These are phyloP conservation scores for Noctua pronuba DNA, from an alignment of 2,888 invertebrate species.

Conservation along the genomic window DNA sequence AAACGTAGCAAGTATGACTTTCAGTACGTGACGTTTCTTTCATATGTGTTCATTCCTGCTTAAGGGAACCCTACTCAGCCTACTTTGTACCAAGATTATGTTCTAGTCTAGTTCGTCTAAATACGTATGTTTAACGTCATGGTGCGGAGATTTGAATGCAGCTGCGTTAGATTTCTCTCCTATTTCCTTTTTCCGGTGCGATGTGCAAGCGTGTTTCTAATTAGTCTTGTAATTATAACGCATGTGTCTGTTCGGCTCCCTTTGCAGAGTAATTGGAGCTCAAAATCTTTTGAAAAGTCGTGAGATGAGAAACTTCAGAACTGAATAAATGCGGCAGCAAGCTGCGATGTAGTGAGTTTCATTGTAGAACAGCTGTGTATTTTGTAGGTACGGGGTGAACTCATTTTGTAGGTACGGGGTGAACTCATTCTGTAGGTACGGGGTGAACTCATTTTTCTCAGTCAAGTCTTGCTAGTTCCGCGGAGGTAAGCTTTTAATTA, in stretches of 20 bases:
- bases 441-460: constrained; percentile 40
- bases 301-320: constrained; percentile 39
- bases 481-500: constrained; percentile 53
- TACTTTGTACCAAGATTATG: not conserved
- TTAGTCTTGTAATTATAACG: constrained; percentile 57
- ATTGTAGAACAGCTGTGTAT: constrained; percentile 21
- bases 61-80: not conserved
- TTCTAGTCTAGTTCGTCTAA: not conserved
- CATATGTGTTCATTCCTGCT: not conserved
- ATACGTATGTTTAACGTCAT: not conserved
- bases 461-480: constrained; percentile 27
- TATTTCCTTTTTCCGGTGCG: constrained; percentile 15
- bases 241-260: constrained; percentile 44
- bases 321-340: constrained; percentile 35
- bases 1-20: not conserved
- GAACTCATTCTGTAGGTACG: not conserved
- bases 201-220: constrained; percentile 38
- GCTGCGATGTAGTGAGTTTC: constrained; percentile 15
- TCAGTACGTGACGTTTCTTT: not conserved
- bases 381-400: not conserved
- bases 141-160: constrained; percentile 15
- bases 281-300: constrained; percentile 49
- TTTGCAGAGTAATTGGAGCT: constrained; percentile 57
- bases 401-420: not conserved
- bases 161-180: constrained; percentile 20